These are phyloP conservation scores for Megastigmus dorsalis DNA, from an alignment of 2,888 invertebrate genomes.

Conservation along the genomic window DNA sequence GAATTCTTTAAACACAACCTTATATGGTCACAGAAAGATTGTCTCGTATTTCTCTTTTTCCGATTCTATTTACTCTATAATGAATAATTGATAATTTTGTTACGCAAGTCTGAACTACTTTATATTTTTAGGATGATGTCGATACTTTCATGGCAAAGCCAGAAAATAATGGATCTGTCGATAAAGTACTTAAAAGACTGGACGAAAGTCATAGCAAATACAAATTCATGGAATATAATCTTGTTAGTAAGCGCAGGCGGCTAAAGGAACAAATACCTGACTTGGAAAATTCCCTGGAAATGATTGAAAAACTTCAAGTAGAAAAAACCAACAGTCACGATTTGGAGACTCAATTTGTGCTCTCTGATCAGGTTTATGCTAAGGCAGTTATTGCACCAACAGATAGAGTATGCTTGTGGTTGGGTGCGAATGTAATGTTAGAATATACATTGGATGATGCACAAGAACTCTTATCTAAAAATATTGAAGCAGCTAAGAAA, in stretches of 20 bases:
- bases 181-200: slow-evolving; percentile 88
- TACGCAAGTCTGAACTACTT: neutral
- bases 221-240: slow-evolving; percentile 96
- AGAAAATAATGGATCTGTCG: slow-evolving; percentile 88
- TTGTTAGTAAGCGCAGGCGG: slow-evolving; percentile 89
- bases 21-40: slow-evolving; percentile 63
- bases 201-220: slow-evolving; percentile 97
- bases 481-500: slow-evolving; percentile 88
- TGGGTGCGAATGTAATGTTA: slow-evolving; percentile 96
- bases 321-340: slow-evolving; percentile 82
- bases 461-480: slow-evolving; percentile 86
- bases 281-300: slow-evolving; percentile 90
- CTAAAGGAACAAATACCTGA: slow-evolving; percentile 96
- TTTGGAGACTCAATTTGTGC: slow-evolving; percentile 90
- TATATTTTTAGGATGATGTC: slow-evolving; percentile 88
- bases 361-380: slow-evolving; percentile 91
- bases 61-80: neutral
- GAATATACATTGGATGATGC: slow-evolving; percentile 96
- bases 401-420: slow-evolving; percentile 89
- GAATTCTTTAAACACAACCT: too few relatives aligned
- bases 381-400: slow-evolving; percentile 92
- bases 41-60: slow-evolving; percentile 3
- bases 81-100: neutral
- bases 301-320: slow-evolving; percentile 90
- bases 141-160: slow-evolving; percentile 91